Conservation (phyloP, 2,888 invertebrate genomes). For the Drosophila mayaguana region DNA sequence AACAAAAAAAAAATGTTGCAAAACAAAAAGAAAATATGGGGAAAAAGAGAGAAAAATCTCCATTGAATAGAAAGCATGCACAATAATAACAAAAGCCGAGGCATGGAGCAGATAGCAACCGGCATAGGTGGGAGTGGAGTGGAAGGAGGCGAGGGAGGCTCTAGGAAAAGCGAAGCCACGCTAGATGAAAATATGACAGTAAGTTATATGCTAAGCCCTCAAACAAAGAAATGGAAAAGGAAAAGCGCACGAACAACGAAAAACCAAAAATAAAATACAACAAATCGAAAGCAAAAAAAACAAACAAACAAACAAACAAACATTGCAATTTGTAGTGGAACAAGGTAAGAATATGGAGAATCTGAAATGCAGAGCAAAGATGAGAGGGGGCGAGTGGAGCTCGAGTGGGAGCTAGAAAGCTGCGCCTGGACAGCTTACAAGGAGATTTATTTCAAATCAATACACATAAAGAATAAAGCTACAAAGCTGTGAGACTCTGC, state of each 20-base stretch:
- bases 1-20: slow-evolving; percentile 61
- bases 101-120: slow-evolving; percentile 31
- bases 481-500: slow-evolving; percentile 51
- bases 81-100: slow-evolving; percentile 72
- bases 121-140: not conserved
- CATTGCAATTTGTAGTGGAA: slow-evolving; percentile 60
- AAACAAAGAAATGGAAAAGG: slow-evolving; percentile 34
- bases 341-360: slow-evolving; percentile 29
- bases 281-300: not conserved
- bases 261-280: not conserved
- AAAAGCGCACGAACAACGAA: slow-evolving; percentile 23
- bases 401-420: slow-evolving; percentile 17
- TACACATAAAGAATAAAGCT: slow-evolving; percentile 75
- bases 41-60: slow-evolving; percentile 47
- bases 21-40: slow-evolving; percentile 43
- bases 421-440: slow-evolving; percentile 64
- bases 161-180: slow-evolving; percentile 1
- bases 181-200: slow-evolving; percentile 78
- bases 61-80: slow-evolving; percentile 67
- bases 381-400: not conserved
- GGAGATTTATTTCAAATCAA: slow-evolving; percentile 77
- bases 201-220: slow-evolving; percentile 70
- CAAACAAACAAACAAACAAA: slow-evolving; percentile 30
- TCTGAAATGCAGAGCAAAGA: not conserved
- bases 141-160: not conserved